Base-by-base conservation (phyloP, 2,888 invertebrate species). In the Chalcis sispes region DNA sequence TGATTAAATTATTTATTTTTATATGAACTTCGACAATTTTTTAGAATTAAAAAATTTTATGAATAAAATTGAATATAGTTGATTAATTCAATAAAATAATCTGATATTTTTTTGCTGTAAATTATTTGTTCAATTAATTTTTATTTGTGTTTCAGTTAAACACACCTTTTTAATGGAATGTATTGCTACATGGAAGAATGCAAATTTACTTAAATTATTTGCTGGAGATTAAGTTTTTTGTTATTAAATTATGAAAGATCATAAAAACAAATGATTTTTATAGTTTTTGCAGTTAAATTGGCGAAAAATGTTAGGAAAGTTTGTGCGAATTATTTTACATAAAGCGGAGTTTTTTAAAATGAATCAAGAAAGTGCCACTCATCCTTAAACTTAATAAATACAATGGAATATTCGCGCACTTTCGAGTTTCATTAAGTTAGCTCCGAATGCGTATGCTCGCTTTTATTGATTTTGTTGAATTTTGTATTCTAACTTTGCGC, bases 101-200 rank as follows among this genome's bases (percentile, higher is more conserved):
- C 27, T 25, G 50, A 65, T 64, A 50, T 65, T 36, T 25, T 27
- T 65, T 52, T 50, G 13, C 32, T 46, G 25, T 62, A 10, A 46
- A 20, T 13, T 15, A 13, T 42, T 42, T 15, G 15, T 20, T 5
- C 20, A 15, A 46, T 50, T 50, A 50, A 20, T n/a, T 20, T 4
- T 50, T 15, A 46, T 8, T 5, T 46, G 32, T 8, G 32, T 32
- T 5, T 32, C 5, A 15, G 13, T 2, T 46, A 46, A 58, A 56
- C 56, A 8, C 32, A 65, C 29, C 29, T 59, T 84, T 84, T 80
- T 79, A 84, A 87, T 87, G 88, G 87, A 88, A 88, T 88, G 88
- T 86, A 87, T 87, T 83, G 83, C 83, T 85, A 85, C 82, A 84
- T 83, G 86, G 86, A 87, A 87, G 86, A 82, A 80, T 81, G 81